Percentiles rank a stretch among this genome's conserved stretches.
phyloP scores from a whole-genome alignment of 2,113 vertebrate genomes.

The Acinonyx jubatus region DNA sequence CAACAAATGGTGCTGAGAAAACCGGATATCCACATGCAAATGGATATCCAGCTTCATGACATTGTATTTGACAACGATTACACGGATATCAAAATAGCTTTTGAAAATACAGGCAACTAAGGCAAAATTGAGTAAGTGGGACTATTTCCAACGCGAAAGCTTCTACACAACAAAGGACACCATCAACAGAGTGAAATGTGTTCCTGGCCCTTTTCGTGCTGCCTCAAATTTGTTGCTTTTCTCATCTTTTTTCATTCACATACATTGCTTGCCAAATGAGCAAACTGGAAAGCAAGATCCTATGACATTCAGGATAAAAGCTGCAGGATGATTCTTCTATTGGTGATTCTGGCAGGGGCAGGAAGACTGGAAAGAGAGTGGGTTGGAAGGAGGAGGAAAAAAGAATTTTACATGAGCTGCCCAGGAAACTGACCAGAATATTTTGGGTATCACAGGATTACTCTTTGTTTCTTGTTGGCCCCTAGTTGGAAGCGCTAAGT shows the following conservation, averaged over 20 bases:
- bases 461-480: background rate
- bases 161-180: background rate
- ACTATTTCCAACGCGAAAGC: background rate
- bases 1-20: background rate
- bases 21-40: background rate
- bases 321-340: background rate
- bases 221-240: background rate
- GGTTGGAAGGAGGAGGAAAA: background rate
- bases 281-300: background rate
- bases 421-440: background rate
- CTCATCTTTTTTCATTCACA: background rate
- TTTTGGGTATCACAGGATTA: background rate
- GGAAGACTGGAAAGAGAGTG: background rate
- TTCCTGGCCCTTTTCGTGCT: background rate
- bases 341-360: background rate
- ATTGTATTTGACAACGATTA: background rate
- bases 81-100: background rate
- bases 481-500: background rate
- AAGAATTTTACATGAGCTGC: background rate
- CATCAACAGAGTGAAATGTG: background rate
- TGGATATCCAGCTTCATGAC: background rate
- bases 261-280: background rate
- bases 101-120: background rate
- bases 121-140: background rate
- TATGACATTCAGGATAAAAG: background rate